Percentiles rank a stretch among this genome's conserved stretches.
These are phyloP conservation scores for Columba guinea DNA, from an alignment of 2,797 vertebrate genomes.

Conservation along the genomic window DNA sequence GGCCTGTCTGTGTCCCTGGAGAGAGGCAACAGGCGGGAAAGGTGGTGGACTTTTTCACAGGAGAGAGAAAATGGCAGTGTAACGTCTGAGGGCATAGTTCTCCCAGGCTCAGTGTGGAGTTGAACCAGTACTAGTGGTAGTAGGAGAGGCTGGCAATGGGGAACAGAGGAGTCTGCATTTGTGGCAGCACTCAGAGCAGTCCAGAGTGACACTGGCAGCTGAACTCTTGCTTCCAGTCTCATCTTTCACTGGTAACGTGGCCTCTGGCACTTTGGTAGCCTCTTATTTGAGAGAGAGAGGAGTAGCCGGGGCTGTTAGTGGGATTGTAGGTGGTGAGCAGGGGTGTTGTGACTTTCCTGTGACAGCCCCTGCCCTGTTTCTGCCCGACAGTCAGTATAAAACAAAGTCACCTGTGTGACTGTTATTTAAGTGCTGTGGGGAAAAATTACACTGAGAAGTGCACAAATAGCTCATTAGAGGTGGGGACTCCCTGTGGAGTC, in stretches of 20 bases:
- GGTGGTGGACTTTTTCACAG: not conserved
- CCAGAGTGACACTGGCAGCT: not conserved
- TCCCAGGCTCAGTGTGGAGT: not conserved
- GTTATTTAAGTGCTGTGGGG: not conserved
- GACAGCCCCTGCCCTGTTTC: not conserved
- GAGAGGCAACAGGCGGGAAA: not conserved
- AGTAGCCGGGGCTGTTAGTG: not conserved
- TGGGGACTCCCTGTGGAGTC: not conserved
- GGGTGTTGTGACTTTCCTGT: not conserved
- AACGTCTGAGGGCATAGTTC: not conserved
- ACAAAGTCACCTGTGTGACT: not conserved
- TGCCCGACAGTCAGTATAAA: not conserved
- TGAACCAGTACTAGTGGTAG: not conserved
- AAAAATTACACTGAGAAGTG: not conserved
- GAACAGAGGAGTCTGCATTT: not conserved
- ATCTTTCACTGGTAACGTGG: not conserved
- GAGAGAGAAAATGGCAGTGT: not conserved
- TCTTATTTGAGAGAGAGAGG: not conserved
- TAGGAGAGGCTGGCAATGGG: not conserved
- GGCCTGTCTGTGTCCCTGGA: not conserved
- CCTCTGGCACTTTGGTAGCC: fast-evolving
- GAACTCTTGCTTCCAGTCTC: not conserved
- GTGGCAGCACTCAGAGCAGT: not conserved
- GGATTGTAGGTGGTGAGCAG: too few relatives aligned
- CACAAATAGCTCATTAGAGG: fast-evolving